These are phyloP conservation scores for Hypomecis punctinalis DNA, from an alignment of 2,888 invertebrate genomes.

Conservation along the genomic window DNA sequence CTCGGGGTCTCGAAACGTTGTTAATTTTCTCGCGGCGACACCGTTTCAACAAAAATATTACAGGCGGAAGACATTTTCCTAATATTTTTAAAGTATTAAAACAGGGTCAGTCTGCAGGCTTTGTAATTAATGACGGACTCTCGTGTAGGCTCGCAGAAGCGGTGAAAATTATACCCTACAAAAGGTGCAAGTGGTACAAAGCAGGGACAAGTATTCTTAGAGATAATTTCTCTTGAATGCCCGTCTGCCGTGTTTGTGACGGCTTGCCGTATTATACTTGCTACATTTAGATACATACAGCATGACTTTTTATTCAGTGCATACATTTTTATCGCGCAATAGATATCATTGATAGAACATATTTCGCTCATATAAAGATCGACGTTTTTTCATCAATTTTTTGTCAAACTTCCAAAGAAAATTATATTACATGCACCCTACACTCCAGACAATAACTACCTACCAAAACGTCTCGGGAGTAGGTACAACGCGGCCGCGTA, in stretches of 20 bases:
- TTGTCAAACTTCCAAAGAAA: too few species aligned
- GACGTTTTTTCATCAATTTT: too few species aligned
- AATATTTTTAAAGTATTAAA: conserved; percentile 19
- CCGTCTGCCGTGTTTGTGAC: conserved; percentile 7
- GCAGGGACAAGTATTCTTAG: conserved; percentile 13
- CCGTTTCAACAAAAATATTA: conserved; percentile 47
- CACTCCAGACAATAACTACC: too few species aligned
- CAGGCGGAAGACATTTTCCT: conserved; percentile 12
- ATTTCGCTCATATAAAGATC: too few species aligned
- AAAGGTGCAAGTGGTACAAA: neutral
- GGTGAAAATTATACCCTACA: conserved; percentile 1
- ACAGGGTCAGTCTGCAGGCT: conserved; percentile 9
- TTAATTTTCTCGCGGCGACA: conserved; percentile 48
- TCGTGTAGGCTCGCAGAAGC: neutral
- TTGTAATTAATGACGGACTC: conserved; percentile 18
- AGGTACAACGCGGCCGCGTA: too few species aligned
- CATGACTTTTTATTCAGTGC: too few species aligned
- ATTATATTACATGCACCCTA: too few species aligned
- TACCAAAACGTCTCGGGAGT: too few species aligned
- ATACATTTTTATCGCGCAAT: too few species aligned
- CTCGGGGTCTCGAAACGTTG: conserved; percentile 38
- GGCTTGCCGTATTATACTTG: neutral
- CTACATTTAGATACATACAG: conserved; percentile 9
- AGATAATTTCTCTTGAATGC: conserved; percentile 30
- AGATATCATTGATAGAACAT: too few species aligned